These are phyloP conservation scores for Ophioninae sp. DNA, from an alignment of 2,888 invertebrate species.

Conservation along the genomic window DNA sequence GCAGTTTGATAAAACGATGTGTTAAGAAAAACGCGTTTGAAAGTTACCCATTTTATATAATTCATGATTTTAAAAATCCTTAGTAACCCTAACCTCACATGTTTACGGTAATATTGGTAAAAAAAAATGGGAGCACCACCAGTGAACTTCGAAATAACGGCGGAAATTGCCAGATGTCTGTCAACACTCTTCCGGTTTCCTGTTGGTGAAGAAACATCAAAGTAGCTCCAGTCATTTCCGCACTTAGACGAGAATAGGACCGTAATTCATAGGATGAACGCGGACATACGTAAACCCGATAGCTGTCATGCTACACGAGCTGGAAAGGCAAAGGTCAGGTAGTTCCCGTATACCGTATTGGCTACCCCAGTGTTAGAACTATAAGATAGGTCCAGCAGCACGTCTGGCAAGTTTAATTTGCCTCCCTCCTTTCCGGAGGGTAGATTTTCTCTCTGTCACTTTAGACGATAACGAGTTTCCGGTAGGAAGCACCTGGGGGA, in stretches of 20 bases:
- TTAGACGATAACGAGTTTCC: constrained; percentile 3
- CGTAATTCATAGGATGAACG: constrained; percentile 1
- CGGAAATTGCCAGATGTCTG: constrained; percentile 11
- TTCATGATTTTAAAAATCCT: no score
- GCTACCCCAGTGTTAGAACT: constrained; percentile 4
- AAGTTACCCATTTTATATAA: no score
- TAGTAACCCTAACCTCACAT: background rate
- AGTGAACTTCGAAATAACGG: background rate
- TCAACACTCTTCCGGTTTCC: constrained; percentile 46
- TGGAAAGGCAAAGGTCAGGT: constrained; percentile 1
- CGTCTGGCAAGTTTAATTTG: background rate
- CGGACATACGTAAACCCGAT: background rate
- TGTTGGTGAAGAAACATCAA: constrained; percentile 46
- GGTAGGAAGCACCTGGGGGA: background rate
- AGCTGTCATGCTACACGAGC: background rate
- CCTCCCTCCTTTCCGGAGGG: constrained; percentile 5
- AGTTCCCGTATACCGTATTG: background rate
- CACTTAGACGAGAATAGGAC: constrained; percentile 48
- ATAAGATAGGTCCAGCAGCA: background rate
- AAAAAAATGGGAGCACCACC: background rate
- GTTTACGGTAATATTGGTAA: constrained; percentile 6
- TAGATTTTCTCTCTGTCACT: background rate
- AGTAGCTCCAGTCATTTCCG: constrained; percentile 62
- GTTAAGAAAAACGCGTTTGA: no score
- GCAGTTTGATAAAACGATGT: no score